Evolutionary conservation across 2,888 invertebrate genomes (phyloP).

Genomic region (Euplagia quadripunctaria): DNA sequence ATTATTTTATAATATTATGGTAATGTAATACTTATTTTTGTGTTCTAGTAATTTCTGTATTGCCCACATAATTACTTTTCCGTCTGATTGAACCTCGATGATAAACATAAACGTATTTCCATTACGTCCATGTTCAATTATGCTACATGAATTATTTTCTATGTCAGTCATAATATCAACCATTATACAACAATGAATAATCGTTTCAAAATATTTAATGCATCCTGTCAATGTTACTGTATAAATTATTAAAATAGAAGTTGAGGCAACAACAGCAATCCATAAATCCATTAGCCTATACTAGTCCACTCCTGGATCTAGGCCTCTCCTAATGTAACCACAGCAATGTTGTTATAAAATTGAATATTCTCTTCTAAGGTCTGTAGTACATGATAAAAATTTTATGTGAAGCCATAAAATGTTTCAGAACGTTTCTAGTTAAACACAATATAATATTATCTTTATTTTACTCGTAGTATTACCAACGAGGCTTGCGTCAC

Average conservation of each 20-base stretch:
- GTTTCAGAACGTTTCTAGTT: not conserved
- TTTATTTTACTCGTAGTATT: not conserved
- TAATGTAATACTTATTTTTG: not conserved
- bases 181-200: not conserved
- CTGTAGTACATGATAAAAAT: not conserved
- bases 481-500: not conserved
- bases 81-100: not conserved
- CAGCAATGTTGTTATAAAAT: too few relatives aligned
- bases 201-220: not conserved
- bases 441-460: not conserved
- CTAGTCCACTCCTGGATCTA: too few relatives aligned
- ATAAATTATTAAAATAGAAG: not conserved
- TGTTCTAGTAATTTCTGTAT: not conserved
- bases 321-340: too few relatives aligned
- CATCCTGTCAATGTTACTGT: not conserved
- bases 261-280: not conserved
- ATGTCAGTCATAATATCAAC: not conserved
- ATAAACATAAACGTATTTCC: not conserved
- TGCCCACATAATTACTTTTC: slow-evolving; percentile 1
- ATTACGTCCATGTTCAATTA: not conserved
- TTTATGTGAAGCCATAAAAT: not conserved
- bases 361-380: not conserved
- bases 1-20: not conserved
- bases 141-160: not conserved
- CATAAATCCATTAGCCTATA: too few relatives aligned